Percentiles rank a stretch among this genome's conserved stretches.
These are phyloP conservation scores for Charaxes varanes DNA, from an alignment of 1,140 invertebrate species.

Conservation along the genomic window DNA sequence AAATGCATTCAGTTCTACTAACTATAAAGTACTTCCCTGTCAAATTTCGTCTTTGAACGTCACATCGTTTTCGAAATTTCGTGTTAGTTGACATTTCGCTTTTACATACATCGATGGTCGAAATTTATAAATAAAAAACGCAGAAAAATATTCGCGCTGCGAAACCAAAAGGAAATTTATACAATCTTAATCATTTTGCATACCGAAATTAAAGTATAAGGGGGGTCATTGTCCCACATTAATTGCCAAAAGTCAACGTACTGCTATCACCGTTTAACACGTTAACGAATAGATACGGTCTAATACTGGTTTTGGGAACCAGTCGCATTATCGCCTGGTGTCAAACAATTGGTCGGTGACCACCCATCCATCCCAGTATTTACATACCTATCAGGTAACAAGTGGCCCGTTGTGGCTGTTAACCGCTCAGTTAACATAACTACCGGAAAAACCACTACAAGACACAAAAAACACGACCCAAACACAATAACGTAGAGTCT, in stretches of 20 bases:
- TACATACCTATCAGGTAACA: constrained; percentile 66
- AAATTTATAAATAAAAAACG: too few relatives aligned
- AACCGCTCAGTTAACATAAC: constrained; percentile 49
- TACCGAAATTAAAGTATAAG: neutral
- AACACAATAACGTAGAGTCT: constrained; percentile 6
- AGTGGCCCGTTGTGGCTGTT: constrained; percentile 60
- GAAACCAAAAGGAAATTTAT: too few relatives aligned
- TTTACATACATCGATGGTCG: too few relatives aligned
- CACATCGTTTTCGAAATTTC: too few relatives aligned
- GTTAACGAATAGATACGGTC: constrained; percentile 9
- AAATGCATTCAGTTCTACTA: too few relatives aligned
- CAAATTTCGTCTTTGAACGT: too few relatives aligned
- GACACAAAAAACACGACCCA: constrained; percentile 31
- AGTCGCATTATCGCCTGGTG: constrained; percentile 33
- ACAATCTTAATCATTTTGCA: too few relatives aligned
- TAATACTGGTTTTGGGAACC: constrained; percentile 23
- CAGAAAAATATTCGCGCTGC: too few relatives aligned
- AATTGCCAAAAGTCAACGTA: constrained; percentile 16
- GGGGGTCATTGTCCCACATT: constrained; percentile 12
- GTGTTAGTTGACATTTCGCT: too few relatives aligned
- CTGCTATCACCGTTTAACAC: constrained; percentile 11
- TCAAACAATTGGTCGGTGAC: constrained; percentile 54
- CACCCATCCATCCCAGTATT: constrained; percentile 66
- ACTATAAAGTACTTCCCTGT: too few relatives aligned
- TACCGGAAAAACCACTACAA: constrained; percentile 47